A percentile compares a stretch with the other conserved stretches of the same genome.
Conservation (phyloP, 2,888 invertebrate species). For the Eupithecia centaureata region DNA sequence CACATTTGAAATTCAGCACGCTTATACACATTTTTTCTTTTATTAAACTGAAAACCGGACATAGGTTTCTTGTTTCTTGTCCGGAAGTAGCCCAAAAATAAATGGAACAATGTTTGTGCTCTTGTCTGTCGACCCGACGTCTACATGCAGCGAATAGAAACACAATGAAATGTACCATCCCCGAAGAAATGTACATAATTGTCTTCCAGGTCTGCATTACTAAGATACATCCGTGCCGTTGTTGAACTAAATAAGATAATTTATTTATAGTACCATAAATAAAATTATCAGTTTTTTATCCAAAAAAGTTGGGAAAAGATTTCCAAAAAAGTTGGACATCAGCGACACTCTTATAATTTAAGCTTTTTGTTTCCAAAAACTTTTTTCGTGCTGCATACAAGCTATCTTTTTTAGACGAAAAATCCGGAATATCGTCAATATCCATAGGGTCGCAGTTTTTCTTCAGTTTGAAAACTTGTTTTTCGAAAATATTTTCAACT, state of each 20-base stretch:
- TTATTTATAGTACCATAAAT: slow-evolving; percentile 23
- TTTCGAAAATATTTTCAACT: slow-evolving; percentile 20
- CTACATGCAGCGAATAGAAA: slow-evolving; percentile 21
- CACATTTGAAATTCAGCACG: slow-evolving; percentile 8
- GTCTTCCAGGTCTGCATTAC: slow-evolving; percentile 4
- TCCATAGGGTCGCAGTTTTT: slow-evolving; percentile 21
- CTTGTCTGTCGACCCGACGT: slow-evolving; percentile 10
- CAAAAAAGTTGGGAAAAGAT: slow-evolving; percentile 21
- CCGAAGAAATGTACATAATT: slow-evolving; percentile 16
- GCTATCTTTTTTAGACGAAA: slow-evolving; percentile 28
- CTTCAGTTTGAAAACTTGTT: slow-evolving; percentile 25
- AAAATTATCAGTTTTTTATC: slow-evolving; percentile 21
- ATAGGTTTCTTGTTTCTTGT: slow-evolving; percentile 17
- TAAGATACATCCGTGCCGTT: slow-evolving; percentile 27
- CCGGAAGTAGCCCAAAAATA: slow-evolving; percentile 18
- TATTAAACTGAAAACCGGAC: slow-evolving; percentile 15
- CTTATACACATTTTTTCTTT: slow-evolving; percentile 11
- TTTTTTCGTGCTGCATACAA: slow-evolving; percentile 28
- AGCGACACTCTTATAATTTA: slow-evolving; percentile 23
- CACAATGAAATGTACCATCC: slow-evolving; percentile 25
- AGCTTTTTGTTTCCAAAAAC: slow-evolving; percentile 29
- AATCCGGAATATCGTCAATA: slow-evolving; percentile 25
- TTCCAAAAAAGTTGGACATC: too few species aligned
- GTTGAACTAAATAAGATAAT: slow-evolving; percentile 26
- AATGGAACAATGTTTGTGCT: slow-evolving; percentile 19